Percentiles rank a stretch among this genome's conserved stretches.
Evolutionary conservation across 1,140 invertebrate species (phyloP).

Genomic region (Centruroides vittatus): DNA sequence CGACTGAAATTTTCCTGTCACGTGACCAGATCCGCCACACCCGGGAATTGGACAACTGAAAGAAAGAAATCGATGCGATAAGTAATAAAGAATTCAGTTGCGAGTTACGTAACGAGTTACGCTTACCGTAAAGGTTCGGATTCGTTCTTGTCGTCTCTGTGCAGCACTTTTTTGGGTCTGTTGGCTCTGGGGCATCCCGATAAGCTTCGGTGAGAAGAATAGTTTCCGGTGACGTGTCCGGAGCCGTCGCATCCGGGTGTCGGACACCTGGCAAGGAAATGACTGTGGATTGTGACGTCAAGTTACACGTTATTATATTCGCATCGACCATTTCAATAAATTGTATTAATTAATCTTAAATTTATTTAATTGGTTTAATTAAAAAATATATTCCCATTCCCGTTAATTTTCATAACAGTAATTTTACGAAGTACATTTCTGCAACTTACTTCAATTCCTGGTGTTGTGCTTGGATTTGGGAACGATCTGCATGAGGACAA

Average conservation of each 20-base stretch:
- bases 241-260: slow-evolving; percentile 76
- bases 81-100: no score
- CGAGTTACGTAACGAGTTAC: no score
- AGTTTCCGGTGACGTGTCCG: slow-evolving; percentile 72
- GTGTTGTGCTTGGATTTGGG: slow-evolving; percentile 56
- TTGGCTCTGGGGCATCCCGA: slow-evolving; percentile 64
- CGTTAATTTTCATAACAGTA: no score
- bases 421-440: neutral
- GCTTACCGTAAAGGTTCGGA: slow-evolving; percentile 67
- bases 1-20: slow-evolving; percentile 33
- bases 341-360: no score
- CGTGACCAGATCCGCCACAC: slow-evolving; percentile 34
- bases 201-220: slow-evolving; percentile 65
- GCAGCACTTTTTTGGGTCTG: slow-evolving; percentile 58
- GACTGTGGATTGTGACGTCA: no score
- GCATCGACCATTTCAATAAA: no score
- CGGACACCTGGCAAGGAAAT: slow-evolving; percentile 46
- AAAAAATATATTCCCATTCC: no score
- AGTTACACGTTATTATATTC: no score
- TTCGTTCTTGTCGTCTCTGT: slow-evolving; percentile 70
- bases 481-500: slow-evolving; percentile 64
- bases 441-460: slow-evolving; percentile 50
- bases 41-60: slow-evolving; percentile 30
- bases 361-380: no score
- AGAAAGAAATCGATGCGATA: neutral